Evolutionary conservation across 2,797 vertebrate genomes (phyloP).

Genomic region (Squalus acanthias): DNA sequence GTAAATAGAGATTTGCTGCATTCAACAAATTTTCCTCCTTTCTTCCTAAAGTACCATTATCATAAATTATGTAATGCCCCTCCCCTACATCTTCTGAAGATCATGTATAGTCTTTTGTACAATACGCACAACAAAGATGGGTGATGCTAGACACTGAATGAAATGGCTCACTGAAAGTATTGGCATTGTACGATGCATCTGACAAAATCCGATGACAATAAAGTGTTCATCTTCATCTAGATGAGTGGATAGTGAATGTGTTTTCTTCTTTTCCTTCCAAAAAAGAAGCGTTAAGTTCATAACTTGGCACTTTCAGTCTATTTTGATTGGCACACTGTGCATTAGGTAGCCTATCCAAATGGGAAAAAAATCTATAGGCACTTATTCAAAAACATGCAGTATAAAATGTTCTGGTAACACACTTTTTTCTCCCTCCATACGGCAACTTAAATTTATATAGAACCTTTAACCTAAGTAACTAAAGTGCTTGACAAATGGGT

Average conservation of each 20-base stretch:
- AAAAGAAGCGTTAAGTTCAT: neutral
- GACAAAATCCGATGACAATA: conserved; percentile 20
- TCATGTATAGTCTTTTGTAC: conserved; percentile 77
- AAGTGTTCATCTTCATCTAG: conserved; percentile 15
- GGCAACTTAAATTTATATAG: neutral
- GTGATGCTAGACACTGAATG: conserved; percentile 48
- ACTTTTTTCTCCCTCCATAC: too few relatives aligned
- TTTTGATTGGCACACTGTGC: neutral
- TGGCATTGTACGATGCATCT: conserved; percentile 29
- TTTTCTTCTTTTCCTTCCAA: neutral
- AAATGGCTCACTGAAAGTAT: conserved; percentile 34
- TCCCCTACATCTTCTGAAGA: conserved; percentile 65
- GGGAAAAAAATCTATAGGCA: neutral
- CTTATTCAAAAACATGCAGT: neutral
- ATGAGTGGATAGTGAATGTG: neutral
- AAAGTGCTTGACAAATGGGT: neutral
- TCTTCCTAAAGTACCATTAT: conserved; percentile 44
- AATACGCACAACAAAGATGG: conserved; percentile 64
- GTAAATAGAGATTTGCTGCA: conserved; percentile 47
- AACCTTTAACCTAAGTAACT: neutral
- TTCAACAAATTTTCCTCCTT: conserved; percentile 39
- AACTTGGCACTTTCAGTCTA: neutral
- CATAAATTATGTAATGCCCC: conserved; percentile 51
- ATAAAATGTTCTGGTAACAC: too few relatives aligned
- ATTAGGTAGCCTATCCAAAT: neutral